phyloP scores from a whole-genome alignment of 2,113 vertebrate genomes.

The Trinectes maculatus region DNA sequence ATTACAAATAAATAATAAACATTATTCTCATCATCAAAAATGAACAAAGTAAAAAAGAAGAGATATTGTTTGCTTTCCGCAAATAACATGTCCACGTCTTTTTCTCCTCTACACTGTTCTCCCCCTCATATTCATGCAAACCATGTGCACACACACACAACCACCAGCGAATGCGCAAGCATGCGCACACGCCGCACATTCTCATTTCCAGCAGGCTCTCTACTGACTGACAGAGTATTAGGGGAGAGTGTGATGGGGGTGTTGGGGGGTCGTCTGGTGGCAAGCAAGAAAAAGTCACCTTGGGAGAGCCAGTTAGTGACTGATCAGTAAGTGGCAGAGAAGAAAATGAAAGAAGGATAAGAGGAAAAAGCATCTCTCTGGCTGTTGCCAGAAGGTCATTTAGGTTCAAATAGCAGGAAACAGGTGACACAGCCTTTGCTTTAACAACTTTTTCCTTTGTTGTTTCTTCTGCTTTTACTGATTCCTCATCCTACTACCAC shows the following conservation, averaged over 20 bases:
- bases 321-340: conserved; percentile 21
- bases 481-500: background rate
- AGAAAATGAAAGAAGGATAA: conserved; percentile 8
- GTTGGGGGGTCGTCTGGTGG: background rate
- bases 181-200: background rate
- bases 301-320: conserved; percentile 28
- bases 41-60: background rate
- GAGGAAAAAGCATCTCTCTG: conserved; percentile 11
- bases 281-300: conserved; percentile 42
- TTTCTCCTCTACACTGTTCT: conserved; percentile 9
- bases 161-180: conserved; percentile 21
- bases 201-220: conserved; percentile 34
- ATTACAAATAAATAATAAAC: no score
- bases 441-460: no score
- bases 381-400: conserved; percentile 16
- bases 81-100: no score
- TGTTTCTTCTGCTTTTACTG: conserved; percentile 2
- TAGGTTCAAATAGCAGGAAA: conserved; percentile 11
- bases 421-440: background rate
- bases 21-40: no score
- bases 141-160: conserved; percentile 23
- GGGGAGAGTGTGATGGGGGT: conserved; percentile 45
- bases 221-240: conserved; percentile 67
- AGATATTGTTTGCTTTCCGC: no score
- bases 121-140: conserved; percentile 36